phyloP scores from a whole-genome alignment of 2,888 invertebrate species.

The Furcula furcula region DNA sequence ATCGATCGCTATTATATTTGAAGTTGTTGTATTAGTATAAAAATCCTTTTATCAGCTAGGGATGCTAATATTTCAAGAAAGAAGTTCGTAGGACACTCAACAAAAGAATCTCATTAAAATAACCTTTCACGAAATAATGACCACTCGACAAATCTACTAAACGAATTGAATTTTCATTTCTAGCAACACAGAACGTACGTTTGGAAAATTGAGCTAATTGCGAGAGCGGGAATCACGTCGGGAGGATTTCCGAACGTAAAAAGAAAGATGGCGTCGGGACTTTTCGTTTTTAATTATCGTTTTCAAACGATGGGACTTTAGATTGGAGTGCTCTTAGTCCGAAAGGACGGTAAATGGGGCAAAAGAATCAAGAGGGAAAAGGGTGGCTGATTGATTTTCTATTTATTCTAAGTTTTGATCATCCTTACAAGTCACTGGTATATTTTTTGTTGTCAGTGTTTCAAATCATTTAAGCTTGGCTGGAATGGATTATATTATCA shows the following conservation, averaged over 20 bases:
- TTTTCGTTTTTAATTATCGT: constrained; percentile 62
- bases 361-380: constrained; percentile 5
- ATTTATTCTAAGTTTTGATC: not conserved
- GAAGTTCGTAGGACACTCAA: no score
- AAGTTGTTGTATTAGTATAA: no score
- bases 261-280: constrained; percentile 46
- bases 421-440: no score
- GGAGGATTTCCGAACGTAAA: constrained; percentile 53
- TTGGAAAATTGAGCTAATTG: constrained; percentile 70
- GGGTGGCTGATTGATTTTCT: not conserved
- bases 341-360: not conserved
- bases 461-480: no score
- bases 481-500: no score
- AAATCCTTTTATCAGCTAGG: no score
- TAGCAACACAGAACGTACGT: constrained; percentile 47
- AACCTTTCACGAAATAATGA: constrained; percentile 25
- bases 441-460: no score
- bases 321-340: constrained; percentile 21
- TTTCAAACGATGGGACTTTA: constrained; percentile 31
- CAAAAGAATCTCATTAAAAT: no score
- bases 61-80: no score
- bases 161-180: constrained; percentile 42
- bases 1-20: no score
- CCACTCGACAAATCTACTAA: constrained; percentile 27
- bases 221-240: constrained; percentile 41